Base-by-base conservation (phyloP, 2,888 invertebrate genomes). In the Chloromyia formosa region DNA sequence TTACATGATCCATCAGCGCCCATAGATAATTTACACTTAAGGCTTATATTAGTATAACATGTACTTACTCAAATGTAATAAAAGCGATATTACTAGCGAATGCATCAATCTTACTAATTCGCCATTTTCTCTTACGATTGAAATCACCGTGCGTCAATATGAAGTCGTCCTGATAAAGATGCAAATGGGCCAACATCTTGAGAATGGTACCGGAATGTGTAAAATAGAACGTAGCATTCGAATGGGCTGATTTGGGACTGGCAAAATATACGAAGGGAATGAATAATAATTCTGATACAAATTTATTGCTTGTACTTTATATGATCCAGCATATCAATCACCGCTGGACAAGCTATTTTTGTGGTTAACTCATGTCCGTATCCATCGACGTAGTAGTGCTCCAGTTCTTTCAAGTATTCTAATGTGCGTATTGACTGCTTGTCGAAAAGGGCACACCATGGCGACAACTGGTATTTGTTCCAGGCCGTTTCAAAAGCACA, bases 401-500 rank as follows among this genome's bases (percentile, higher is more conserved):
- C 90, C 72, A 95, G 83, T 82, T 95, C 95, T 80, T 91, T 89
- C 40, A 87, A 88, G 82, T 92, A 95, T 84, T 94, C 94, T 74
- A 94, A 79, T 18, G 87, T 87, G 83, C 84, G 80, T 74, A 92
- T 86, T 78, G 90, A 88, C 3, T 89, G 84, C 75, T 86, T 81
- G 78, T 90, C 88, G 81, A 95, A 92, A 42, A 90, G 86, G 78
- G 88, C 87, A 86, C 95, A 95, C 95, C 95, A 95, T 0, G 94
- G 92, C 5, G 94, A 94, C 53, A 82, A 80, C 40, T 81, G 80
- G 76, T 86, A 84, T 78, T 89, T 88, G 76, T 89, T 87, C 93
- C 93, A 93, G n/a, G 95, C 92, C 3, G 92, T 93, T 86, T 95
- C 95, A 84, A 91, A 95, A 0, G 90, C 91, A 84, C 95, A 95